A percentile compares a stretch with the other conserved stretches of the same genome.
Evolutionary conservation across 2,797 vertebrate genomes (phyloP).

Genomic region (Clarias laeviceps): DNA sequence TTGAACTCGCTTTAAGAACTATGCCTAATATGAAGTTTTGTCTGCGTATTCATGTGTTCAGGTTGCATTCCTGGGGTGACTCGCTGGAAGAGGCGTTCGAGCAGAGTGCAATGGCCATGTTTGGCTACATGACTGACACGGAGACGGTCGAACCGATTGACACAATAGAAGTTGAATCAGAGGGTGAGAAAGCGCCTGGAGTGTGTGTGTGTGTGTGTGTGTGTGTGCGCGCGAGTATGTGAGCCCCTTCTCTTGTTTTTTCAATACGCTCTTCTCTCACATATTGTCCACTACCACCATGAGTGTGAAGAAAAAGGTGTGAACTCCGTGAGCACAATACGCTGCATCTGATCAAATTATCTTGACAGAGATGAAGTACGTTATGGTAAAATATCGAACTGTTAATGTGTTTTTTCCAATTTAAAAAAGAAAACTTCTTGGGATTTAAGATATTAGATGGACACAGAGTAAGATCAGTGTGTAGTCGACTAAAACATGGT

Average conservation of each 20-base stretch:
- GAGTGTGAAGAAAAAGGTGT: no score
- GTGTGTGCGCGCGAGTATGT: neutral
- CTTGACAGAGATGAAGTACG: neutral
- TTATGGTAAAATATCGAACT: neutral
- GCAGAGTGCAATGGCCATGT: constrained; percentile 97
- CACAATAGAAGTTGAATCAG: constrained; percentile 84
- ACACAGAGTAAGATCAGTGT: neutral
- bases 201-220: neutral
- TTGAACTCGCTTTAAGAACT: no score
- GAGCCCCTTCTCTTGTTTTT: neutral
- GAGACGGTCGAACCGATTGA: constrained; percentile 89
- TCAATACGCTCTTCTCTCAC: neutral
- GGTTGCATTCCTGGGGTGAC: constrained; percentile 94
- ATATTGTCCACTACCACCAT: no score
- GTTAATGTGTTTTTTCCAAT: neutral
- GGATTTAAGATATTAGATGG: neutral
- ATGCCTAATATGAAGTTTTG: neutral
- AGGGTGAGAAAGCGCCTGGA: constrained; percentile 75
- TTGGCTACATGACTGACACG: constrained; percentile 97
- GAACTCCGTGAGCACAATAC: no score
- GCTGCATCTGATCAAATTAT: no score
- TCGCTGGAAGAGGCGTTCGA: constrained; percentile 94
- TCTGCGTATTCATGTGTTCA: constrained; percentile 52
- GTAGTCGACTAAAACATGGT: no score
- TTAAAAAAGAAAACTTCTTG: no score